Base-by-base conservation (phyloP, 1,140 invertebrate genomes). In the Drosophila kanapiae region DNA sequence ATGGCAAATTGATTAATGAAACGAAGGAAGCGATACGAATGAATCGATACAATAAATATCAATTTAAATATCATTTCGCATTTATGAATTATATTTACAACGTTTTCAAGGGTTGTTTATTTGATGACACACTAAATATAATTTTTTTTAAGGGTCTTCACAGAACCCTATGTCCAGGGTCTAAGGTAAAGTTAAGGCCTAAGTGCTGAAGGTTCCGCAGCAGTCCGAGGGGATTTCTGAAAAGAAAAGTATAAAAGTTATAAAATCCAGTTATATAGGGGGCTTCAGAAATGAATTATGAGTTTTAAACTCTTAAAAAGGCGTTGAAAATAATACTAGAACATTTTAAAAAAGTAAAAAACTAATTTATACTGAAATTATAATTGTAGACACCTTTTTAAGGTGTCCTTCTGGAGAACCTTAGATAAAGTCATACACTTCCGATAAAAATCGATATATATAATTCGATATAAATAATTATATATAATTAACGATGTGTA, bases 181-280 rank as follows among this genome's bases (percentile, higher is more conserved):
- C 6, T 48, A 23, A 23, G 23, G 13, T 6, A 14, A 10, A 23
- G 5, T 42, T 61, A 38, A 43, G 29, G 29, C 35, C 51, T 80
- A 87, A 51, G 84, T 88, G 79, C 80, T 90, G 27, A 88, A 88
- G 4, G 61, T 51, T 23, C 80, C 84, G 49, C 84, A 88, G 74
- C 84, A 88, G 40, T 71, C 67, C 18, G 85, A 64, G 6, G 80
- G 78, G 18, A 88, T 88, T 63, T 88, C 84, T 88, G 77, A 8
- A 74, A 23, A 65, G 33, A 6, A 48, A 33, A 5, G 4, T 29
- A 11, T 16, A 9, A 0, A 23, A 23, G 23, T 23, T 23, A 23
- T 23, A 23, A 23, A 23, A 23, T 2, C 23, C 23, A 23, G 23
- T 23, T 23, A 23, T 23, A 23, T 23, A 23, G 23, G 23, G 23